Conservation (phyloP, 2,797 vertebrate species). For the Pseudochirops cupreus region DNA sequence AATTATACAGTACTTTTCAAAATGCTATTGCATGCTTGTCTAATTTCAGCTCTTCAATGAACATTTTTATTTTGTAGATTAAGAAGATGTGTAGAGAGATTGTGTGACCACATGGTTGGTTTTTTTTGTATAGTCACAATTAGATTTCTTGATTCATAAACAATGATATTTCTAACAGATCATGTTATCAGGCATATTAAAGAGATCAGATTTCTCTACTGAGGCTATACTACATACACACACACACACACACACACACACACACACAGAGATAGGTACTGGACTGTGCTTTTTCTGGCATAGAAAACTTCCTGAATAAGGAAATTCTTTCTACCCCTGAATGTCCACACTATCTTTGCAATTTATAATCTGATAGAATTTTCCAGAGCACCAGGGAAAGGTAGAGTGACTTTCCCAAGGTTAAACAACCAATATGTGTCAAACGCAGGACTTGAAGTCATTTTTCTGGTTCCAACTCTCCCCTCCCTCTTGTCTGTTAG, state of each 20-base stretch:
- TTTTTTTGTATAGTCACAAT: neutral
- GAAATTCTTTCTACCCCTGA: neutral
- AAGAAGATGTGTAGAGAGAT: too few species aligned
- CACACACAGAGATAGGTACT: neutral
- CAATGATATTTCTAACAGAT: neutral
- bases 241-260: neutral
- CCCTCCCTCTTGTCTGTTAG: neutral
- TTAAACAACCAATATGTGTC: neutral
- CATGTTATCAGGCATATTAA: neutral
- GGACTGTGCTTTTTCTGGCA: neutral
- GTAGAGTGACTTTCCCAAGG: neutral
- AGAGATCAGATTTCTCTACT: neutral
- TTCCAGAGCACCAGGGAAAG: neutral
- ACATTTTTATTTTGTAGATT: too few species aligned
- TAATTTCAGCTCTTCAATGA: too few species aligned
- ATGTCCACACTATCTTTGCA: neutral
- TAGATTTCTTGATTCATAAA: neutral
- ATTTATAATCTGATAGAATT: neutral
- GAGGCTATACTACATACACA: neutral
- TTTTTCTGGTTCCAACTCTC: neutral
- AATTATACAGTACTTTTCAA: too few species aligned
- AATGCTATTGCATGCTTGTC: too few species aligned
- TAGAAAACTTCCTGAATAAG: neutral
- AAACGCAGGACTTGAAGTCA: neutral
- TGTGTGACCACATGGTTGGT: too few species aligned